Conservation (phyloP, 2,797 vertebrate species). For the Choloepus didactylus region DNA sequence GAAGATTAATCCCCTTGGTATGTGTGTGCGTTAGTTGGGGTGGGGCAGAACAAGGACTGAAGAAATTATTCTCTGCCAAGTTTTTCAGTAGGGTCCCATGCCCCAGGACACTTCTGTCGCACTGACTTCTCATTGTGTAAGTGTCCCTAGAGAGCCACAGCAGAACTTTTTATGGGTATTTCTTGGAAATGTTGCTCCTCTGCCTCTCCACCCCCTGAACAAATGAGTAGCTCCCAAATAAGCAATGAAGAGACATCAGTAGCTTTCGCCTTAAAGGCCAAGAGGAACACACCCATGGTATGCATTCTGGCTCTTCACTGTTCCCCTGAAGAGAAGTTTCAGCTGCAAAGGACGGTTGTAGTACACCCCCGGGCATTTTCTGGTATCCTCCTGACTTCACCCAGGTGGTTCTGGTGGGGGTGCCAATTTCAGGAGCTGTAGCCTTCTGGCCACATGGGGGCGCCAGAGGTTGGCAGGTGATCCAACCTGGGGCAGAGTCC, state of each 20-base stretch:
- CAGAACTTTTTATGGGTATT: not conserved
- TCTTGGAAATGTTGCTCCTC: not conserved
- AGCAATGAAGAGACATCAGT: not conserved
- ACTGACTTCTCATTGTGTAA: not conserved
- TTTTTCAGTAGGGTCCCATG: not conserved
- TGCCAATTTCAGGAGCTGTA: not conserved
- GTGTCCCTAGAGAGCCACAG: not conserved
- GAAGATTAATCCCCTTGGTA: not conserved
- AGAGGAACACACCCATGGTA: not conserved
- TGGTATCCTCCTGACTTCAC: not conserved
- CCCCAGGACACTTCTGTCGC: not conserved
- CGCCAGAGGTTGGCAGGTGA: constrained; percentile 29
- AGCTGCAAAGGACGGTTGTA: not conserved
- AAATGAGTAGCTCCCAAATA: not conserved
- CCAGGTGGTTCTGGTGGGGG: not conserved
- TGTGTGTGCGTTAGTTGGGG: not conserved
- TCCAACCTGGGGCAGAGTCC: not conserved
- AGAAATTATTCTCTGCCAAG: not conserved
- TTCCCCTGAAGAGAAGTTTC: not conserved
- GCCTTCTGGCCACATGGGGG: constrained; percentile 38
- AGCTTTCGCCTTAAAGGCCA: not conserved
- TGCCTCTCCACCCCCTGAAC: not conserved
- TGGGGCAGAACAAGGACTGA: not conserved
- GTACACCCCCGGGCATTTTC: not conserved
- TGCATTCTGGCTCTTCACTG: not conserved